phyloP scores from a whole-genome alignment of 1,140 invertebrate genomes.

The Heterodera carotae region DNA sequence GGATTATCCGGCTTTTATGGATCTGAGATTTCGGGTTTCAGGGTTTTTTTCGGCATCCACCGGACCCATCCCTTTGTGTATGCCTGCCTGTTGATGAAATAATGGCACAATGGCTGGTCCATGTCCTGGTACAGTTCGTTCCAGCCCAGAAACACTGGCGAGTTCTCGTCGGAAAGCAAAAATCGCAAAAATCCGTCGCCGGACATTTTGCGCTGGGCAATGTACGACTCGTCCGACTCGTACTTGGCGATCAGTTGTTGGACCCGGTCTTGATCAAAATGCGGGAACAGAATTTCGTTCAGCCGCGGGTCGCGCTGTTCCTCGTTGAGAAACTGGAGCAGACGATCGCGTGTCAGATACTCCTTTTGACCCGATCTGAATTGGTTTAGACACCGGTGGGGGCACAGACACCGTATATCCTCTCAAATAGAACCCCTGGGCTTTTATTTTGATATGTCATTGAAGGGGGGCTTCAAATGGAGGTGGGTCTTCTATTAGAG shows the following conservation, averaged over 20 bases:
- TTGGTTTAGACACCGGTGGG: slow-evolving; percentile 9
- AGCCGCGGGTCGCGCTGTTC: slow-evolving; percentile 91
- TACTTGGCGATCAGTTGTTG: slow-evolving; percentile 90
- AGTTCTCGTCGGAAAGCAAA: slow-evolving; percentile 98
- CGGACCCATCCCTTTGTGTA: too few species aligned
- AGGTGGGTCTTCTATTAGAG: too few species aligned
- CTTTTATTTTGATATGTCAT: too few species aligned
- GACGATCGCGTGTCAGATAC: slow-evolving; percentile 72
- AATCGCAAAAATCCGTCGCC: slow-evolving; percentile 94
- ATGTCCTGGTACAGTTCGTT: slow-evolving; percentile 93
- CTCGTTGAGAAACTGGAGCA: slow-evolving; percentile 79
- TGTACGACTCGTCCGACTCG: slow-evolving; percentile 81
- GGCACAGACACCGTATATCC: too few species aligned
- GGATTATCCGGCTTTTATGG: too few species aligned
- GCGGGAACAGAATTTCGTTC: slow-evolving; percentile 97
- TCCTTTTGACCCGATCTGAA: slow-evolving; percentile 66
- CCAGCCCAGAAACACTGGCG: slow-evolving; percentile 93
- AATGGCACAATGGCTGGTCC: slow-evolving; percentile 78
- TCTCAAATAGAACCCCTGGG: too few species aligned
- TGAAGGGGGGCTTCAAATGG: too few species aligned
- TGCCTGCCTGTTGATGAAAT: slow-evolving; percentile 31
- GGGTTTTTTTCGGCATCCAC: too few species aligned
- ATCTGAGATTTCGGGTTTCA: too few species aligned
- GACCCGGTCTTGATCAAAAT: slow-evolving; percentile 91
- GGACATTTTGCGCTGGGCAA: slow-evolving; percentile 76